Evolutionary conservation across 2,113 vertebrate species (phyloP), one percentile per base, ranked within the genome.

Genomic region (Oryzias melastigma): DNA sequence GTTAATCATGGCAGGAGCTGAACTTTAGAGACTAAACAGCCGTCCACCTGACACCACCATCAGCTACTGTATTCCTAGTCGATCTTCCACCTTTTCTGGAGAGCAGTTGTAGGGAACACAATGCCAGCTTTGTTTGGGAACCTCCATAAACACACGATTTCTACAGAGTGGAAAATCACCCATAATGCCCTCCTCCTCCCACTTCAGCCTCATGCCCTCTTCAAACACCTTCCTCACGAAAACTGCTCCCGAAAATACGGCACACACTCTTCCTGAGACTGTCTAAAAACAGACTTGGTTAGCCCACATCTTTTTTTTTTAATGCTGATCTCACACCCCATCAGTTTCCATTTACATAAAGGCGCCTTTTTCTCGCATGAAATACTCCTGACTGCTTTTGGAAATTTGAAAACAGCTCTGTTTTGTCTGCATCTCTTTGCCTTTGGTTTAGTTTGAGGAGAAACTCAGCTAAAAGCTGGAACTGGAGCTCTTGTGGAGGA

Each of bases 81-180:
- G 54, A 68, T 76, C 75, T 68, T 63, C 73, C 75, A 65, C 61
- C 75, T 57, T 50, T 78, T 79, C 71, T 73, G 71, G 57, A 79
- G 72, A 47, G 25, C 62, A 47, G 55, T 16, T 61, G 71, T 19
- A 55, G 54, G 42, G 50, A 62, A 66, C 82, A 87, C 77, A 90
- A 79, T 66, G 66, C 12, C 52, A 25, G 60, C 81, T 80, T 87
- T 90, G 88, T 87, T 62, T 69, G 29, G 46, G 69, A 74, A 68
- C 49, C 50, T 77, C 42, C 52, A 73, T 76, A 73, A 75, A 77
- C 69, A 83, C 53, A 63, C 27, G 54, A 74, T 82, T 74, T 57
- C 68, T 84, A 62, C 50, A 61, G 71, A 62, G 58, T 81, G 84
- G 87, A 87, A 90, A 85, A 86, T 80, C 58, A 70, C 62, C 72